Conservation (phyloP, 2,113 vertebrate genomes). For the Progne subis region DNA sequence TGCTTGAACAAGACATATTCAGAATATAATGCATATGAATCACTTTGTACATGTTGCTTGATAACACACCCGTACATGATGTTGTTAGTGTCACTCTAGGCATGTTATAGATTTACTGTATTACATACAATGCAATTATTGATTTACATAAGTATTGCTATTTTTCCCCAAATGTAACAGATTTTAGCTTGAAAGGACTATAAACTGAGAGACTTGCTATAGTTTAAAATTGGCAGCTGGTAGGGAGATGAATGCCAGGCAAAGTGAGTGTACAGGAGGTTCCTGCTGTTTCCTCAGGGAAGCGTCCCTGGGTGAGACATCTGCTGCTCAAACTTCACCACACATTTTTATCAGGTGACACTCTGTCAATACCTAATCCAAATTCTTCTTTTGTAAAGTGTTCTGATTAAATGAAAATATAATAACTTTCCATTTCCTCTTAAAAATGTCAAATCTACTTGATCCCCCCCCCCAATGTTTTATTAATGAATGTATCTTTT, state of each 20-base stretch:
- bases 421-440: constrained; percentile 11
- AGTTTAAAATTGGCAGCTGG: constrained; percentile 91
- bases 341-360: constrained; percentile 80
- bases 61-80: constrained; percentile 14
- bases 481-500: constrained; percentile 33
- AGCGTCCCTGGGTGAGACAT: constrained; percentile 89
- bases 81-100: constrained; percentile 62
- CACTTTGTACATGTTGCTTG: background rate
- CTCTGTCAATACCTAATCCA: constrained; percentile 54
- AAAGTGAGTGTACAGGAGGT: constrained; percentile 89
- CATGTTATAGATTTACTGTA: constrained; percentile 69
- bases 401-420: constrained; percentile 55
- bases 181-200: constrained; percentile 78
- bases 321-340: constrained; percentile 91
- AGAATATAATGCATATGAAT: constrained; percentile 46
- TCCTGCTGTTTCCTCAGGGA: constrained; percentile 90
- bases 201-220: constrained; percentile 76
- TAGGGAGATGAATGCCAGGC: constrained; percentile 89
- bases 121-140: constrained; percentile 72
- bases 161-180: constrained; percentile 72
- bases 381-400: constrained; percentile 52
- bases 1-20: constrained; percentile 39
- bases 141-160: constrained; percentile 77
- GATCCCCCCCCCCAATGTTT: background rate
- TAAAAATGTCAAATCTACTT: background rate